Evolutionary conservation across 2,113 vertebrate species (phyloP), one percentile per base, ranked within the genome.

Genomic region (Phyllostomus discolor): DNA sequence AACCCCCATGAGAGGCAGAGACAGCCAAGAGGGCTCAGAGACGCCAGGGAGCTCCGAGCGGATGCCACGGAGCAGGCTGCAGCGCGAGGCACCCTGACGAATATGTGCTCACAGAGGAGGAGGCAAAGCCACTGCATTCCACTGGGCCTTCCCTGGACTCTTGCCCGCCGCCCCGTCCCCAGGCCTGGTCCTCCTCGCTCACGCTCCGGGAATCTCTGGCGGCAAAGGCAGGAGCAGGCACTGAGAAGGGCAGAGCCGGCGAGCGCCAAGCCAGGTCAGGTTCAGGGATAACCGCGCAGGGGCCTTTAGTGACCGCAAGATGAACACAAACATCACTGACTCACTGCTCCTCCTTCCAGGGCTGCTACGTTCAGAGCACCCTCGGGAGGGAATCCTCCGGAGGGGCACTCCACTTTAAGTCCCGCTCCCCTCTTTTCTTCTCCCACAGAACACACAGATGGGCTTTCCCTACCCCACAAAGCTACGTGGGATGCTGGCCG

Each of bases 261-360:
- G 0, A 28, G 64, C 2, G 78, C 93, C 95, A 85, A 91, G 81
- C 90, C 97, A 98, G 97, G 97, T 97, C 98, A 97, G 75, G 94
- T 26, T 22, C n/a, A 2, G 94, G 92, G 94, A 96, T 92, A 97
- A 95, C 22, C 96, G 95, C 52, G 97, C 94, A 72, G 97, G 97
- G 96, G 91, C 96, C 94, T 90, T 95, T 94, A 98, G 97, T 7
- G 78, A 98, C 97, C 91, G 95, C 72, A 88, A 90, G 96, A 95
- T 1, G 85, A 97, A 95, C 98, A 95, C 4, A 9, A 76, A 86
- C 97, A 97, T 97, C 95, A 98, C 98, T 98, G 97, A 98, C 97
- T 97, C 97, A 97, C 92, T 48, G 75, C 91, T 95, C 96, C 70
- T 83, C 96, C 96, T 93, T 78, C 76, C 8, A 22, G 81, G 83